These are phyloP conservation scores for Phenganax subtilis DNA, from an alignment of 92 coral and sea anemone species.

Conservation along the genomic window DNA sequence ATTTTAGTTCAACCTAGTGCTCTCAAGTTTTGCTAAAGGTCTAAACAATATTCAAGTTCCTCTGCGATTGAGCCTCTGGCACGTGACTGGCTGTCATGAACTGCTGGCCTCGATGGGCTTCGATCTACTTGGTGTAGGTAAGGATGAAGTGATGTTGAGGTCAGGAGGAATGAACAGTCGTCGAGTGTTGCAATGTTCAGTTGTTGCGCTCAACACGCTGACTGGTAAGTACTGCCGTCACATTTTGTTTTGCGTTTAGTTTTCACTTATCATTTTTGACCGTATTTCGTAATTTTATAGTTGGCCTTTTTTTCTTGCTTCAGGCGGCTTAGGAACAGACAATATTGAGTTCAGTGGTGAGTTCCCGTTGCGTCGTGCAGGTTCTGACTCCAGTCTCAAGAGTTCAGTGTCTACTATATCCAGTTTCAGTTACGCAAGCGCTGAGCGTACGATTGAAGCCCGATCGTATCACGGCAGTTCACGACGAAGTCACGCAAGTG, in stretches of 20 bases:
- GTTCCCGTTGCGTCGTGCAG: conserved; percentile 27
- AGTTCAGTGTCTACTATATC: conserved; percentile 36
- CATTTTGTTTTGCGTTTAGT: too few species aligned
- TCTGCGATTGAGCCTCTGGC: conserved; percentile 81
- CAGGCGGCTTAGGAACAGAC: conserved; percentile 37
- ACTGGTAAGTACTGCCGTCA: conserved; percentile 53
- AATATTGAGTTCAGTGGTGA: conserved; percentile 25
- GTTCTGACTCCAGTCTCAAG: conserved; percentile 34
- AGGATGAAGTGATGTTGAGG: conserved; percentile 92
- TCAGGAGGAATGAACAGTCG: conserved; percentile 94
- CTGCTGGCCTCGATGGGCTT: conserved; percentile 96
- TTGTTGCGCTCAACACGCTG: conserved; percentile 78
- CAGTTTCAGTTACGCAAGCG: conserved; percentile 35
- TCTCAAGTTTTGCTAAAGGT: conserved; percentile 78
- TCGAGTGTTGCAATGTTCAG: conserved; percentile 86
- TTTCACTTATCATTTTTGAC: background rate
- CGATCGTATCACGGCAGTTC: conserved; percentile 37
- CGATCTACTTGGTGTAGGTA: conserved; percentile 96
- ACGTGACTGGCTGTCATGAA: conserved; percentile 90
- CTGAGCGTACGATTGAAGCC: conserved; percentile 36
- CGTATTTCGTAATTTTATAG: background rate
- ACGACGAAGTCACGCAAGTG: conserved; percentile 36
- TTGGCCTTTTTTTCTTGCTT: background rate
- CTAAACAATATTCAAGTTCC: conserved; percentile 92
- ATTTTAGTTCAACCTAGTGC: conserved; percentile 74